Base-by-base conservation (phyloP, 2,888 invertebrate species). In the Phaonia tiefii region DNA sequence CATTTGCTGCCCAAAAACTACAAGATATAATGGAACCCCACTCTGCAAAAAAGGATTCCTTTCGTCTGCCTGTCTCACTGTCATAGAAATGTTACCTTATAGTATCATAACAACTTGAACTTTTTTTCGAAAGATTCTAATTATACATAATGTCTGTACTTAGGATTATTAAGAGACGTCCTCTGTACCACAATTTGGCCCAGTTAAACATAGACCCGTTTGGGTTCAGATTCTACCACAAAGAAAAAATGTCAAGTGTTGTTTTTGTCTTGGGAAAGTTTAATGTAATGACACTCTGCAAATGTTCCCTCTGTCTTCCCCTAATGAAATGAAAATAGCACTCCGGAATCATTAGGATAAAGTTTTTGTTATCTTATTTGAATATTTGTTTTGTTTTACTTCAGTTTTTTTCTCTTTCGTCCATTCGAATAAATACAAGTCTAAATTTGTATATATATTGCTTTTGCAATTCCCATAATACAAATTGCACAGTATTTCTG, bases 141-240 rank as follows among this genome's bases (percentile, higher is more conserved):
- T 63, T 63, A 63, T 63, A 63, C 63, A 63, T 63, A 63, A 63
- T 63, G 63, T 42, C 63, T 63, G 63, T 63, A 63, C 63, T 63
- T 63, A 63, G 39, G 63, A 63, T 63, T 63, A 63, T 63, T 63
- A 63, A 63, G 39, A 63, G 63, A 17, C 63, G 42, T 42, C 31
- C 31, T 63, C 22, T 7, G 63, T 37, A 42, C 63, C 63, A 63
- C 63, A 63, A 63, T 63, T 63, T 42, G 42, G 42, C 63, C 42
- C 63, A 63, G 63, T 63, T 63, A 63, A 63, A 39, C 63, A 39
- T 37, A 42, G 63, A 39, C 42, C 42, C 22, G 8, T 63, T 63
- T 42, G 63, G 63, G 42, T 63, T 42, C 63, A 63, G 42, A 20
- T 63, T n/a, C 39, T 17, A 7, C 63, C 63, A n/a, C 15, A 26